phyloP scores from a whole-genome alignment of 2,113 vertebrate genomes.

The Motacilla tschutschensis region DNA sequence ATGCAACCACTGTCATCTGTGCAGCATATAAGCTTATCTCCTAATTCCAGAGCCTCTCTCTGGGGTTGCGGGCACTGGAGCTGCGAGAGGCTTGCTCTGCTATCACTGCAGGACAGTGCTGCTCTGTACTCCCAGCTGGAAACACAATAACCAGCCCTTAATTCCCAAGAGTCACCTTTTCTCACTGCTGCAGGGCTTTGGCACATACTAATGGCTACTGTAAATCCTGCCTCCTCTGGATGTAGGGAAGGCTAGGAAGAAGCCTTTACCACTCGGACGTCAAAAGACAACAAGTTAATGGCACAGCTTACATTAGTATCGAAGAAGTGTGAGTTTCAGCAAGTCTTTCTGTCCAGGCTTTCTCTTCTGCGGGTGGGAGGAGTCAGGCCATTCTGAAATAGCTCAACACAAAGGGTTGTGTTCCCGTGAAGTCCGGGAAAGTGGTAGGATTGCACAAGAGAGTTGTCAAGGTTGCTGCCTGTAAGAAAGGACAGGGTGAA shows the following conservation, averaged over 20 bases:
- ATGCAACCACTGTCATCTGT: not conserved
- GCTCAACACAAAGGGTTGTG: not conserved
- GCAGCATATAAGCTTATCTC: not conserved
- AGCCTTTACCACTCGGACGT: not conserved
- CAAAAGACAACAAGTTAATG: not conserved
- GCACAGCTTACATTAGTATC: not conserved
- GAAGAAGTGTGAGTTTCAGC: not conserved
- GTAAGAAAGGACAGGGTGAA: constrained; percentile 23
- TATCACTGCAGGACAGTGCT: not conserved
- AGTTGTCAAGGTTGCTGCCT: constrained; percentile 23
- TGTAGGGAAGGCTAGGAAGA: not conserved
- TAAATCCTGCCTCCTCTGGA: not conserved
- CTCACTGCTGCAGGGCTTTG: not conserved
- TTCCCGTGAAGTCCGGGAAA: constrained; percentile 6
- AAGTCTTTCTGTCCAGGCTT: not conserved
- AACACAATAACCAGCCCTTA: not conserved
- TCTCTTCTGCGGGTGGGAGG: not conserved
- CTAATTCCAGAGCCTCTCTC: not conserved
- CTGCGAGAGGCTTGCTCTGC: not conserved
- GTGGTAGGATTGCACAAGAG: constrained; percentile 16
- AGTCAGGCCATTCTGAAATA: not conserved
- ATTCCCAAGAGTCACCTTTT: not conserved
- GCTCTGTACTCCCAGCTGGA: not conserved
- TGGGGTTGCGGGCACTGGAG: not conserved
- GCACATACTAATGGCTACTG: not conserved